Conservation (phyloP, 2,797 vertebrate genomes). For the Heteromormyrus szaboi region DNA sequence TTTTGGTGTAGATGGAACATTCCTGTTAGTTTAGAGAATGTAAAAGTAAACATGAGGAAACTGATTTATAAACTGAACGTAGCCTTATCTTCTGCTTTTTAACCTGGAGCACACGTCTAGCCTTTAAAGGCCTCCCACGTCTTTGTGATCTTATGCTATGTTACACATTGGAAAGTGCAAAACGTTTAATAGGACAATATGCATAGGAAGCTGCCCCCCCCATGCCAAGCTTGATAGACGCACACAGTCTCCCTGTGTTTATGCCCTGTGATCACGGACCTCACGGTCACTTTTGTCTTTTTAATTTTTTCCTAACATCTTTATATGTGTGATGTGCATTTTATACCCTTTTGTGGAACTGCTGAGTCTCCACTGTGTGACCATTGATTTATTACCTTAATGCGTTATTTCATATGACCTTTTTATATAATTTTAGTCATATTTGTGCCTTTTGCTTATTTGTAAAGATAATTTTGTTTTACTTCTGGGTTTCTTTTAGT, state of each 20-base stretch:
- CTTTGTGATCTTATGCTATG: not conserved
- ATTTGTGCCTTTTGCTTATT: not conserved
- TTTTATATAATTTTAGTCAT: not conserved
- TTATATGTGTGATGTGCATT: not conserved
- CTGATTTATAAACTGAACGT: not conserved
- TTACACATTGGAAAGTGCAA: not conserved
- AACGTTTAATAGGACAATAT: not conserved
- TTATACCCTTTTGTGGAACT: not conserved
- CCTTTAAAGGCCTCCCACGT: not conserved
- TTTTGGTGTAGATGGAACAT: not conserved
- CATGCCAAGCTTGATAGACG: not conserved
- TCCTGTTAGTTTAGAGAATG: not conserved
- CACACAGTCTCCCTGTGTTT: not conserved
- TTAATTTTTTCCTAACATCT: not conserved
- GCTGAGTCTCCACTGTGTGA: not conserved
- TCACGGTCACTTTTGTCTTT: not conserved
- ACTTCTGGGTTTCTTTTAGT: not conserved
- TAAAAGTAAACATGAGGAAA: not conserved
- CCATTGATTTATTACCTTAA: not conserved
- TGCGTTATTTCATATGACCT: not conserved
- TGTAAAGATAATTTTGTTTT: constrained; percentile 3
- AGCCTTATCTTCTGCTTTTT: not conserved
- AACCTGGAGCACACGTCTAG: not conserved
- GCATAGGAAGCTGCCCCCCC: not conserved
- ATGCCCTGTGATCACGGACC: not conserved